Base-by-base conservation (phyloP, 1,140 invertebrate genomes). In the Penaeus chinensis region DNA sequence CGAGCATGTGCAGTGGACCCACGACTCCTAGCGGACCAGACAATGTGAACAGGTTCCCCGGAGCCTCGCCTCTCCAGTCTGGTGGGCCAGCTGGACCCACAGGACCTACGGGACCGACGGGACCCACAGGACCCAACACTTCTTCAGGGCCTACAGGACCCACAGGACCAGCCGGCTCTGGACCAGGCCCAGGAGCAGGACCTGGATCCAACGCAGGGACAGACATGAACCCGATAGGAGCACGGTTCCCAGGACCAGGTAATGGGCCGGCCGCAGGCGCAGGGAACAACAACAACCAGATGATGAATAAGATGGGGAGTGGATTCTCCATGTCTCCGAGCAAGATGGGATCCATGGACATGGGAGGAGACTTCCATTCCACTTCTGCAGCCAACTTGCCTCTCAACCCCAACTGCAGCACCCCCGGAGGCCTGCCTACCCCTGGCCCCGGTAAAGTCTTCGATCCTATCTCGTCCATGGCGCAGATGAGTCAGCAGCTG, bases 401-500 rank as follows among this genome's bases (percentile, higher is more conserved):
- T 54, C 93, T 97, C 32, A 97, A 97, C 93, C 96, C 96, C 3
- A 96, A 96, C 92, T 93, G 95, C 90, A 94, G 95, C 88, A 94
- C 94, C 76, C 94, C 94, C 90, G 93, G 93, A 91, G 92, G 94
- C 69, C 93, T 90, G 83, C 89, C 91, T 47, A 65, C 87, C 37
- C 85, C 89, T 63, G 90, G 84, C 20, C 84, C 82, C n/a, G 91
- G 89, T 62, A 92, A 92, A 89, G 90, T 91, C 91, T 98, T 98
- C 92, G 97, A 98, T 93, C 97, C 97, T 0, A 98, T 98, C 89
- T 96, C 97, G 22, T 98, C 97, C 7, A 94, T 98, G 91, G 96
- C 97, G 37, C 97, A 98, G 92, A 98, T 98, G 97, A 97, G 96
- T 80, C 97, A 98, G 91, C 96, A 97, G 91, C 92, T 98, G 37